Evolutionary conservation across 2,888 invertebrate genomes (phyloP).

Genomic region (Leucozona laternaria): DNA sequence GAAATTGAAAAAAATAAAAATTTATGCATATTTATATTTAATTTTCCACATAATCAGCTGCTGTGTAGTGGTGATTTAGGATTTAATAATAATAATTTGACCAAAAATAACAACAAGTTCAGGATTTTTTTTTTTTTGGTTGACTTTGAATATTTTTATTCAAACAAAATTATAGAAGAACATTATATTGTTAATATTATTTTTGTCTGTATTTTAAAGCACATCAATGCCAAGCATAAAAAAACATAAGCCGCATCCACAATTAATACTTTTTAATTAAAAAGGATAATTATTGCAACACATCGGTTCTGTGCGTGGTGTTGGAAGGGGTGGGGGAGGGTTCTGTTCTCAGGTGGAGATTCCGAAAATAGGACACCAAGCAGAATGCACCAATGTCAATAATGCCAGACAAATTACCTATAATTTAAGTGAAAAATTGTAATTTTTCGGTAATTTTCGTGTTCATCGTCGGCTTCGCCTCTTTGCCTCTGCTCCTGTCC

Average conservation of each 20-base stretch:
- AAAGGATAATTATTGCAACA: slow-evolving; percentile 60
- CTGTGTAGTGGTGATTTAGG: neutral
- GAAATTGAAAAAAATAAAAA: neutral
- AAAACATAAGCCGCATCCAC: slow-evolving; percentile 50
- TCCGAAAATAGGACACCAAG: slow-evolving; percentile 14
- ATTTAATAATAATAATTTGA: slow-evolving; percentile 20
- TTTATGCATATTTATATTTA: neutral
- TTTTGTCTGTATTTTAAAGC: slow-evolving; percentile 6
- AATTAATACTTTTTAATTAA: slow-evolving; percentile 74
- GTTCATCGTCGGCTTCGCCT: neutral
- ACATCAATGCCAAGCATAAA: slow-evolving; percentile 39
- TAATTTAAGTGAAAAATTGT: slow-evolving; percentile 64
- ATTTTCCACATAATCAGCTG: neutral
- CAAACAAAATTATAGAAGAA: neutral
- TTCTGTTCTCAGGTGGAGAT: neutral
- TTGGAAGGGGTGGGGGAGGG: neutral
- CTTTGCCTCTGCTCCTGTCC: too few relatives aligned
- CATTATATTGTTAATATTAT: slow-evolving; percentile 18
- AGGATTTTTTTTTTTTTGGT: neutral
- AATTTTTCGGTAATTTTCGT: slow-evolving; percentile 54
- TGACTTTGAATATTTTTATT: neutral
- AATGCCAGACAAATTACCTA: slow-evolving; percentile 65
- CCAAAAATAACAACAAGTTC: slow-evolving; percentile 7
- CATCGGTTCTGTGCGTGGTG: neutral
- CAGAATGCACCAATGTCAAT: slow-evolving; percentile 54